Evolutionary conservation across 2,797 vertebrate species (phyloP), one percentile per base, ranked within the genome.

Genomic region (Mus caroli): DNA sequence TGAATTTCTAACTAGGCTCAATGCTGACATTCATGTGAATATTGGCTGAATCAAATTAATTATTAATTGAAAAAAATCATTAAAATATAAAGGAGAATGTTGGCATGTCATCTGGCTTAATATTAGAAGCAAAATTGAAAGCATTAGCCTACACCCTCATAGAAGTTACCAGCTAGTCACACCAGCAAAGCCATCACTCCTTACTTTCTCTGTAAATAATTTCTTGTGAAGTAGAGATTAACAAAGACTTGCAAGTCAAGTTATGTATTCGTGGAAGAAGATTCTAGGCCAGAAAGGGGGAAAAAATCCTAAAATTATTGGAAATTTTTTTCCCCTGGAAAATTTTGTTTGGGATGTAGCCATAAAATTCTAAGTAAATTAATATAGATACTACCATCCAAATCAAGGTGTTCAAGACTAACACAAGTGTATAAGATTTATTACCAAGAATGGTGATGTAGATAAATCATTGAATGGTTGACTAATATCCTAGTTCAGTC

Each of bases 81-180:
- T n/a, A 28, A 92, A 89, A 58, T 34, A 67, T 34, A 34, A 91
- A 90, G 20, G 62, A 75, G 80, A 46, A 84, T 94, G 82, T 75
- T 86, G 22, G 34, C 19, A 0, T 89, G 15, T 78, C 28, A 40
- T 87, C 64, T 77, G 75, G 17, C 17, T 95, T 83, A 52, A 43
- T 24, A 80, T 91, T 79, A 75, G 69, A 95, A 92, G 50, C 37
- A 88, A 96, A 93, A 82, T 79, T 13, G 80, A 28, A 85, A 91
- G 24, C 31, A 46, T 78, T 78, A 28, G 5, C n/a, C 3, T 43
- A 5, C 8, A 11, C 13, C 62, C 12, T 56, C 37, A 13, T 12
- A 58, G 82, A 90, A 56, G 64, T 77, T 88, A 64, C 58, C 22
- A n/a, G 62, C 87, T 76, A 0, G 46, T 82, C 37, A 87, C 54